Base-by-base conservation (phyloP, 2,113 vertebrate genomes). In the Zapornia atra region DNA sequence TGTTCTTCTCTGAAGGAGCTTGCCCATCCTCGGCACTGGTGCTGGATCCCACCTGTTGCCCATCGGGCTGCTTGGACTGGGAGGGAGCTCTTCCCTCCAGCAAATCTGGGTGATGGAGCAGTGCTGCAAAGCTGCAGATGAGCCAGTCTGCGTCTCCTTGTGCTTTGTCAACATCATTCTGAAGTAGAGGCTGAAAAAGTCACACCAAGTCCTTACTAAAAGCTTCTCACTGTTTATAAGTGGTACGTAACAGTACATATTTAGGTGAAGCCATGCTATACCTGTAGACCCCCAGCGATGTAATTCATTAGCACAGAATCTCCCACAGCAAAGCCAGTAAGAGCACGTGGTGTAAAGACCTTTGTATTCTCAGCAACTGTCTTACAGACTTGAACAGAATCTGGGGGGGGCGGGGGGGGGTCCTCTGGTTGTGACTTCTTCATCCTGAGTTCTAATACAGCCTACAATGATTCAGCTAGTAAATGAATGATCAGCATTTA, bases 41-140 rank as follows among this genome's bases (percentile, higher is more conserved):
- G 82, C 88, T 86, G 82, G 63, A 85, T 88, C 53, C 69, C 80
- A 66, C 82, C 86, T 69, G 75, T 22, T 75, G 59, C 70, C 66
- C 20, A 70, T 42, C 78, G 57, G 80, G 59, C 42, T 24, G 26
- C 56, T 80, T 66, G 65, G 19, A 5, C 21, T 53, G 51, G 72
- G 36, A 84, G 77, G n/a, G 60, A 66, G 60, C 56, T 85, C 29
- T 90, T 86, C n/a, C 56, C 44, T 90, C 33, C 54, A 63, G 77
- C 18, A 50, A 25, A 70, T 77, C 25, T 59, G 14, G n/a, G 48
- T 76, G 90, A 66, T 10, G 51, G 22, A 53, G 24, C 0, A 5
- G 33, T 18, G 31, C 46, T 38, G 51, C n/a, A 24, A 15, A 48
- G 3, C 31, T 9, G 3, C 24, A 5, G 65, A 51, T 21, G 36